Base-by-base conservation (phyloP, 2,888 invertebrate species). In the Eristalis pertinax region DNA sequence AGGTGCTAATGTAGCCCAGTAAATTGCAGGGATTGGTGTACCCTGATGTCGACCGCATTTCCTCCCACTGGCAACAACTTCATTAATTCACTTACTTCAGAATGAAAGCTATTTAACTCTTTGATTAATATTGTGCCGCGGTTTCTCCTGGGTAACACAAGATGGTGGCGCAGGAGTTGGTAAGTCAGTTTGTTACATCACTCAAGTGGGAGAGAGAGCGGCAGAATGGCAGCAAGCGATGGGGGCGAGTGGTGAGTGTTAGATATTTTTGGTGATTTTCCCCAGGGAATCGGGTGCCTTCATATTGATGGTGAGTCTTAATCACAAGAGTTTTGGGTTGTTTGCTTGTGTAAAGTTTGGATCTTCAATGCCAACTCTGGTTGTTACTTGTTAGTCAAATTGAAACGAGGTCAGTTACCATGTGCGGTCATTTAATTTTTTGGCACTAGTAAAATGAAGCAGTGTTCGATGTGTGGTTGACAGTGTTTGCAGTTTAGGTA, bases 1-100 rank as follows among this genome's bases (percentile, higher is more conserved):
- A 73, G 83, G 77, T 78, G 77, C 73, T 78, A 83, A 83, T 83
- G 83, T 78, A 78, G 63, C 43, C 56, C 26, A 58, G 77, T 69
- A 83, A 78, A 77, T 78, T 83, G 68, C 73, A 77, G 41, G 73
- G 68, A 77, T 69, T 50, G 83, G 83, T 69, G 19, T 67, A 73
- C 77, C 82, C 29, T 68, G 78, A 73, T 43, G 77, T 32, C 63
- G 77, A 83, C 77, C 83, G 56, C 67, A 83, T 77, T 77, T 72
- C 77, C 83, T 72, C 77, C 72, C 77, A 83, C 83, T 67, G 35
- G 62, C 26, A 75, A 69, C 68, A 69, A 60, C 72, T 83, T 83
- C 83, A 83, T 83, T 83, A 83, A 77, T 68, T 83, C 56, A 77
- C 77, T 83, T 64, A 80, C 68, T 68, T 35, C 38, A 32, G 67